Percentiles rank a stretch among this genome's conserved stretches.
Evolutionary conservation across 1,140 invertebrate genomes (phyloP).

Genomic region (Drosophila subpulchrella): DNA sequence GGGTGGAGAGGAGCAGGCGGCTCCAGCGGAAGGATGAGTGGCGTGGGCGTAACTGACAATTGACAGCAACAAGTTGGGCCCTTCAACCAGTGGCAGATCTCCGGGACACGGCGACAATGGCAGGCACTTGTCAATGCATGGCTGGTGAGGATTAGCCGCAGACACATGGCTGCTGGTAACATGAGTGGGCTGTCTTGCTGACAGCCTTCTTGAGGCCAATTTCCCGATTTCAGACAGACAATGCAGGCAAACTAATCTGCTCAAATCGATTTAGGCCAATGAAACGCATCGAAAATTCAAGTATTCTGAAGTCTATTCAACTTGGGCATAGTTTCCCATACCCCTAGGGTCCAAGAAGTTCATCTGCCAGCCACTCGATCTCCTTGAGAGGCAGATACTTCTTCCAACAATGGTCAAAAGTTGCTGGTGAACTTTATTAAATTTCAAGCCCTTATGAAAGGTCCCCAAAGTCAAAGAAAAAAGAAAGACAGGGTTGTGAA

Average conservation of each 20-base stretch:
- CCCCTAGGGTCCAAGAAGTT: neutral
- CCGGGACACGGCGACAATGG: slow-evolving; percentile 33
- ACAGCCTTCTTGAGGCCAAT: slow-evolving; percentile 17
- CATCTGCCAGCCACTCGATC: slow-evolving; percentile 12
- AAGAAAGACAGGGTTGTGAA: slow-evolving; percentile 2
- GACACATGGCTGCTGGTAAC: slow-evolving; percentile 12
- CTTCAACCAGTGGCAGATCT: slow-evolving; percentile 28
- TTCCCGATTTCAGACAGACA: neutral
- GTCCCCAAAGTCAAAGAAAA: slow-evolving; percentile 1
- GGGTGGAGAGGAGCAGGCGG: neutral
- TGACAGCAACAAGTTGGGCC: slow-evolving; percentile 74
- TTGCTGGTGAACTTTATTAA: slow-evolving; percentile 27
- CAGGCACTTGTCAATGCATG: slow-evolving; percentile 52
- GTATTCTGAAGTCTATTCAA: slow-evolving; percentile 13
- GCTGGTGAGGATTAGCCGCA: slow-evolving; percentile 44
- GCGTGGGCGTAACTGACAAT: slow-evolving; percentile 57
- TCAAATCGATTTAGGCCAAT: slow-evolving; percentile 7
- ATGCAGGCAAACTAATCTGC: slow-evolving; percentile 12
- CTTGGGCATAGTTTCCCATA: slow-evolving; percentile 40
- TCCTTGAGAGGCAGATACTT: slow-evolving; percentile 18
- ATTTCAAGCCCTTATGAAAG: slow-evolving; percentile 11
- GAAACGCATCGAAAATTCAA: slow-evolving; percentile 1
- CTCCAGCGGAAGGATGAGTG: slow-evolving; percentile 3
- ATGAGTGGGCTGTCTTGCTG: slow-evolving; percentile 28
- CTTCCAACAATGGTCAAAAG: slow-evolving; percentile 36